Conservation (phyloP, 1,140 invertebrate genomes). For the Drosophila lacteicornis region DNA sequence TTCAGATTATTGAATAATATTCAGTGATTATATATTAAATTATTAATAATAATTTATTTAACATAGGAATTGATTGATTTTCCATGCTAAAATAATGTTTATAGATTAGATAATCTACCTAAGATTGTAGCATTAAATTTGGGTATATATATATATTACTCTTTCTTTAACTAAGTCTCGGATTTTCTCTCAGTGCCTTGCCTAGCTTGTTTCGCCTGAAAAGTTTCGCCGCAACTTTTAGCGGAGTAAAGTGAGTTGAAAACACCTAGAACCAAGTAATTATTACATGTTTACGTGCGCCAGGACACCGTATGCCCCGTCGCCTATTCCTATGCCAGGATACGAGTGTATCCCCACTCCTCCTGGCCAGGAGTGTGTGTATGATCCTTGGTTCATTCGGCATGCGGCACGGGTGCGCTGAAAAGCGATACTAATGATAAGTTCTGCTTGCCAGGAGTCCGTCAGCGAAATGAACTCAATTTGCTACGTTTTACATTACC, state of each 20-base stretch:
- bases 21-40: too few relatives aligned
- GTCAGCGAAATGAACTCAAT: conserved; percentile 80
- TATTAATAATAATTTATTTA: background rate
- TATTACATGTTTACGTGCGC: conserved; percentile 68
- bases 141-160: background rate
- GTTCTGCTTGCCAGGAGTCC: conserved; percentile 60
- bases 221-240: conserved; percentile 50
- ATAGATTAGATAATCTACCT: too few relatives aligned
- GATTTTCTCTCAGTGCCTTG: conserved; percentile 7
- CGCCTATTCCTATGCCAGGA: conserved; percentile 19
- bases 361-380: conserved; percentile 6
- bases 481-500: conserved; percentile 75
- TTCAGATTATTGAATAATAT: too few relatives aligned
- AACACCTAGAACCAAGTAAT: conserved; percentile 63
- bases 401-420: conserved; percentile 67
- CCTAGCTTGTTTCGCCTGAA: conserved; percentile 31
- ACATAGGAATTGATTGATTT: background rate
- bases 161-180: accelerated
- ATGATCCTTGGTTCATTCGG: conserved; percentile 61
- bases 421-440: conserved; percentile 85
- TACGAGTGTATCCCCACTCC: background rate
- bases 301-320: conserved; percentile 18
- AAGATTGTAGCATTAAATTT: too few relatives aligned
- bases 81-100: too few relatives aligned
- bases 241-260: conserved; percentile 53